Evolutionary conservation across 1,140 invertebrate species (phyloP), one percentile per base, ranked within the genome.

Genomic region (Gonatopus flavifemur): DNA sequence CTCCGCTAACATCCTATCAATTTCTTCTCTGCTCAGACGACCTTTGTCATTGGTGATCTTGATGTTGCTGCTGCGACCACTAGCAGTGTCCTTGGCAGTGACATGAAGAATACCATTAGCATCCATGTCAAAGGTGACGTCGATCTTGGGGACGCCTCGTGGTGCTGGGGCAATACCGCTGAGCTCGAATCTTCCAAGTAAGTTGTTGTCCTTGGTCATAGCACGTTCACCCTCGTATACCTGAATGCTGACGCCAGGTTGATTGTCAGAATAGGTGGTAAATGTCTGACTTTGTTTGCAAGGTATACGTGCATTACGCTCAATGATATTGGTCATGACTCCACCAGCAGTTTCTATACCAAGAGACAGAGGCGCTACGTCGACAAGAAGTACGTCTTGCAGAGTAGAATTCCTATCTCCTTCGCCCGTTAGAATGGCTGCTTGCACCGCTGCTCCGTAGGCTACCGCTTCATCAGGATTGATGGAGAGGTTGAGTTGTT

Each of bases 21-120:
- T 97, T 62, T 97, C 93, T 19, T 89, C 88, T 67, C 95, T 93
- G 18, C 85, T 88, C 2, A 97, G 79, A 16, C 94, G 84, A 3
- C 94, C 93, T 70, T 95, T 96, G 67, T 97, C 94, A 65, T 97
- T 97, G 18, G 90, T 93, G 46, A 96, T 96, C 19, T 89, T 87
- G 48, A 91, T 90, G 59, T 84, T 82, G 67, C 89, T 87, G 1
- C 82, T 82, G 41, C 82, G 85, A 15, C 89, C 89, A 2, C 88
- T 90, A 45, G 86, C 88, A 55, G 78, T 84, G 55, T 94, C 91
- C 64, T 85, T 83, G 7, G 91, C 91, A 3, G 85, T 86, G 0
- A 94, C 91, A 67, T 89, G 86, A 0, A 91, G 64, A 47, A 92
- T 53, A 60, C 87, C 87, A 55, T 88, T 88, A 2, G 84, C 85